phyloP scores from a whole-genome alignment of 2,888 invertebrate species.

The Noctua comes region DNA sequence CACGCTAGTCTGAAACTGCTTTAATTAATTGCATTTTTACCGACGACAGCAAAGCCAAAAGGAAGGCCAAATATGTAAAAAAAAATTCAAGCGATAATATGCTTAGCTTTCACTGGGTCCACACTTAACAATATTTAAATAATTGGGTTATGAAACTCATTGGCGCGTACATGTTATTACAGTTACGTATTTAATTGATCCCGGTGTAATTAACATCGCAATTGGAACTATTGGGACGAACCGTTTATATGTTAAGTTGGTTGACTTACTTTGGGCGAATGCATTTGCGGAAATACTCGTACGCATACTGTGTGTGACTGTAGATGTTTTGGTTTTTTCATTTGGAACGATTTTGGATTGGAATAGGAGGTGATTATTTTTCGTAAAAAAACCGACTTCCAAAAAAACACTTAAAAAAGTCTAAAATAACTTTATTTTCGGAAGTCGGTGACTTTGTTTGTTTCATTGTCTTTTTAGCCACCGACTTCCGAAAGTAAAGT shows the following conservation, averaged over 20 bases:
- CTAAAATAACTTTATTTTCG: background rate
- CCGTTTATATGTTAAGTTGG: slow-evolving; percentile 26
- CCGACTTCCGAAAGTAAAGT: background rate
- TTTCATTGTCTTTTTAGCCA: background rate
- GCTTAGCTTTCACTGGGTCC: slow-evolving; percentile 4
- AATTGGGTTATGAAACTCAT: slow-evolving; percentile 60
- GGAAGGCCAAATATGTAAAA: background rate
- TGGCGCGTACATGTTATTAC: slow-evolving; percentile 55
- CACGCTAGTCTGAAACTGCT: background rate
- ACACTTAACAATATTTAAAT: slow-evolving; percentile 38
- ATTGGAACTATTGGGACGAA: slow-evolving; percentile 48
- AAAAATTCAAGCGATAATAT: background rate
- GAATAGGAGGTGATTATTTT: too few species aligned
- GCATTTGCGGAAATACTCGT: slow-evolving; percentile 35
- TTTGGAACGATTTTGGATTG: background rate
- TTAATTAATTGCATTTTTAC: background rate
- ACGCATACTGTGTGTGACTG: background rate
- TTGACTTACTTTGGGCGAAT: slow-evolving; percentile 34
- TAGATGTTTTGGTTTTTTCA: background rate
- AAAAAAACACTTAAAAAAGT: background rate
- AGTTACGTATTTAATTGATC: slow-evolving; percentile 61
- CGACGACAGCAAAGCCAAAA: background rate
- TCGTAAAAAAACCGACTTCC: too few species aligned
- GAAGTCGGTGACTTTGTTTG: background rate
- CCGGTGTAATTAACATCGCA: slow-evolving; percentile 44